phyloP scores from a whole-genome alignment of 2,797 vertebrate genomes.

The Basileuterus tristriatus region DNA sequence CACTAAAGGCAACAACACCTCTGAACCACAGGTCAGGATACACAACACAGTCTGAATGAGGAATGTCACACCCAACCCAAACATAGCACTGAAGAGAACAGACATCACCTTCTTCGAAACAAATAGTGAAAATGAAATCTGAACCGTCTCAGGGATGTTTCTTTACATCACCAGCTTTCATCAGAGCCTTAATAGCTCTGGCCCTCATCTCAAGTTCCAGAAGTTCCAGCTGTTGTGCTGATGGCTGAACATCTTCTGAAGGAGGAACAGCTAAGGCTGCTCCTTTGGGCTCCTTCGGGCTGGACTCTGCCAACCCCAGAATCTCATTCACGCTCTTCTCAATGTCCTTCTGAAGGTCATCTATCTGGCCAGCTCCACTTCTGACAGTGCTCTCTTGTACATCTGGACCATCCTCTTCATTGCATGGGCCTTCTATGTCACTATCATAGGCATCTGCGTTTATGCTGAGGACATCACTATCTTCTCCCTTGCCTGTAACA shows the following conservation, averaged over 20 bases:
- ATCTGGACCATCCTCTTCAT: conserved; percentile 76
- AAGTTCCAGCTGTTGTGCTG: conserved; percentile 93
- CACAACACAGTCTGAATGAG: conserved; percentile 24
- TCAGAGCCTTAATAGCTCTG: conserved; percentile 95
- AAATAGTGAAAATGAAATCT: conserved; percentile 26
- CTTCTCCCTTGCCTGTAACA: conserved; percentile 85
- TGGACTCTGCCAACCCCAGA: conserved; percentile 79
- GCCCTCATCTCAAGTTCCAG: conserved; percentile 98
- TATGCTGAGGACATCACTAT: conserved; percentile 96
- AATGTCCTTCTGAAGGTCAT: conserved; percentile 93
- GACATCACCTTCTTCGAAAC: conserved; percentile 36
- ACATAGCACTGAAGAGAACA: conserved; percentile 52
- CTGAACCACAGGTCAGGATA: conserved; percentile 4
- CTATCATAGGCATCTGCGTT: conserved; percentile 95
- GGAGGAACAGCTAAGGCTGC: conserved; percentile 53
- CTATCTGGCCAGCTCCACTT: conserved; percentile 72
- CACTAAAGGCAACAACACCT: conserved; percentile 17
- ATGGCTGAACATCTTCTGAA: conserved; percentile 81
- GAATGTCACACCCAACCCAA: conserved; percentile 50
- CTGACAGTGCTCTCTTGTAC: conserved; percentile 48
- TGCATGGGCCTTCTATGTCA: conserved; percentile 92
- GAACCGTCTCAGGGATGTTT: conserved; percentile 67
- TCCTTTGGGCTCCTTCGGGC: conserved; percentile 65
- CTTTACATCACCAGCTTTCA: conserved; percentile 92
- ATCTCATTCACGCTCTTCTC: conserved; percentile 96